These are phyloP conservation scores for Agrilus cyanescens DNA, from an alignment of 2,888 invertebrate genomes.

Conservation along the genomic window DNA sequence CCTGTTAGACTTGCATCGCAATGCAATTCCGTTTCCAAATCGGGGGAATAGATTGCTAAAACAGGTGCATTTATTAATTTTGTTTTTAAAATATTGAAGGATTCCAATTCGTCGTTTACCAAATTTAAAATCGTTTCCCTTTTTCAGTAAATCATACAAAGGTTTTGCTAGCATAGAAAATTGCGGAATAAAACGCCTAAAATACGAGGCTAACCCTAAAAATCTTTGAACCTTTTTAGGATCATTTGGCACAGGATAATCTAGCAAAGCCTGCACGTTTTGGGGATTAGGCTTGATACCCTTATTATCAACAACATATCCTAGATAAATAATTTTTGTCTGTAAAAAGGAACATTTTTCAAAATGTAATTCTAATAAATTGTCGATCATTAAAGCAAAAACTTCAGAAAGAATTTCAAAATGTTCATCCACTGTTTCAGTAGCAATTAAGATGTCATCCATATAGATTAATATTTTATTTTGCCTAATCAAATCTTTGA, in stretches of 20 bases:
- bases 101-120: not conserved
- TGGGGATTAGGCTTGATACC: not conserved
- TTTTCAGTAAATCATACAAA: slow-evolving; percentile 3
- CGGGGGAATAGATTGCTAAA: slow-evolving; percentile 20
- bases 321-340: not conserved
- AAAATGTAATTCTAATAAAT: not conserved
- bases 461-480: not conserved
- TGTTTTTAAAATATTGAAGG: slow-evolving; percentile 10
- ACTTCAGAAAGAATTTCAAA: not conserved
- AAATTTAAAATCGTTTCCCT: slow-evolving; percentile 1
- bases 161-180: slow-evolving; percentile 1
- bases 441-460: slow-evolving; percentile 6
- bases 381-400: not conserved
- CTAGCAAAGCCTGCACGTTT: not conserved
- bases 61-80: slow-evolving; percentile 17
- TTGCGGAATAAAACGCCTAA: slow-evolving; percentile 1
- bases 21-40: slow-evolving; percentile 22
- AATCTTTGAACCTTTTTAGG: not conserved
- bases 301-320: not conserved
- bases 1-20: slow-evolving; percentile 23
- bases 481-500: slow-evolving; percentile 2
- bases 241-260: slow-evolving; percentile 1
- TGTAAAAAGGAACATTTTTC: not conserved
- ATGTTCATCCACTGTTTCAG: not conserved
- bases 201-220: slow-evolving; percentile 1